phyloP scores from a whole-genome alignment of 1,140 invertebrate species.

The Lepidotrigona ventralis region DNA sequence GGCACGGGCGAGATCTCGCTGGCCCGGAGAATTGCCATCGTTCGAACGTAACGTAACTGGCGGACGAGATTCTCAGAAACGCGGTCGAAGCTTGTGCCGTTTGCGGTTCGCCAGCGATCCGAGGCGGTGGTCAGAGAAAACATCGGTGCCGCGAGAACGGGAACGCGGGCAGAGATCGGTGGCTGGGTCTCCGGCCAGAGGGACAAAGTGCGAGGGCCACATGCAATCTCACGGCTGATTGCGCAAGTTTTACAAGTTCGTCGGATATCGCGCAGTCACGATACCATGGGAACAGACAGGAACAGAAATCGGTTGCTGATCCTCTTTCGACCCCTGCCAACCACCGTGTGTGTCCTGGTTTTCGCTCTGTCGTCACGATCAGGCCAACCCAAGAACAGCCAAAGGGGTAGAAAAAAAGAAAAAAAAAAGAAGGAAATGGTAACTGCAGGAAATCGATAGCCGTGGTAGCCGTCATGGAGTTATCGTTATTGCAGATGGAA shows the following conservation, averaged over 20 bases:
- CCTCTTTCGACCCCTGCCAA: neutral
- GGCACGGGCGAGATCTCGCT: neutral
- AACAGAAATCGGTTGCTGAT: conserved; percentile 4
- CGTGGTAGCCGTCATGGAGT: conserved; percentile 17
- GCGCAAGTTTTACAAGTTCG: conserved; percentile 71
- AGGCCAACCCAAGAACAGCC: neutral
- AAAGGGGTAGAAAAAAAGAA: neutral
- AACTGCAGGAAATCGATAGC: conserved; percentile 24
- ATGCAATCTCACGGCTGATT: conserved; percentile 69
- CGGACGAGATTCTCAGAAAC: neutral
- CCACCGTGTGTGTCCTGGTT: neutral
- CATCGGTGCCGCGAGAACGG: conserved; percentile 1
- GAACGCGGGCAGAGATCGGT: neutral
- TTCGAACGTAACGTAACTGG: conserved; percentile 28
- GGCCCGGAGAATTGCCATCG: neutral
- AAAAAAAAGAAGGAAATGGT: neutral
- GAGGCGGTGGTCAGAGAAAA: conserved; percentile 42
- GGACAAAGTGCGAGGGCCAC: conserved; percentile 32
- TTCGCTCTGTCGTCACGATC: neutral
- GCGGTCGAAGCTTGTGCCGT: conserved; percentile 20
- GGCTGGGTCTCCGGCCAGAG: neutral
- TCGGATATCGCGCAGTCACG: conserved; percentile 51
- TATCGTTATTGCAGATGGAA: conserved; percentile 37
- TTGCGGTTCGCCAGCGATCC: conserved; percentile 37
- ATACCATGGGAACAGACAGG: conserved; percentile 40